phyloP scores from a whole-genome alignment of 2,888 invertebrate genomes.

The Napeogenes sylphis region DNA sequence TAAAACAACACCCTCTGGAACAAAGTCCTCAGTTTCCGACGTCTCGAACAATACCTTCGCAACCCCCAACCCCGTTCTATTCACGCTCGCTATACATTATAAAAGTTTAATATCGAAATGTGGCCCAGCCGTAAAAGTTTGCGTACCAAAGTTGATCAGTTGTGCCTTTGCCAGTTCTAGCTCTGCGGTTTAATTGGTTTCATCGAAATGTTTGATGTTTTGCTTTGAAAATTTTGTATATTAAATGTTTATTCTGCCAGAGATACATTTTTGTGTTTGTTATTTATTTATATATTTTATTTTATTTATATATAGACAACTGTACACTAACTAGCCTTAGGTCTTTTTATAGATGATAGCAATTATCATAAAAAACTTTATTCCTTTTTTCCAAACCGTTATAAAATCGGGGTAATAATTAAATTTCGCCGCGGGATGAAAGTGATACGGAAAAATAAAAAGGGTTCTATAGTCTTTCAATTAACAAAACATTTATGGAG shows the following conservation, averaged over 20 bases:
- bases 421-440: too few species aligned
- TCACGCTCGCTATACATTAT: slow-evolving; percentile 21
- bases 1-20: slow-evolving; percentile 65
- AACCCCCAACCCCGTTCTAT: slow-evolving; percentile 17
- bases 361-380: too few species aligned
- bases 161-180: slow-evolving; percentile 16
- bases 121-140: slow-evolving; percentile 17
- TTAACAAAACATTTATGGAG: too few species aligned
- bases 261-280: too few species aligned
- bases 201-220: slow-evolving; percentile 13
- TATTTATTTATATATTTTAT: too few species aligned
- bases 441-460: too few species aligned
- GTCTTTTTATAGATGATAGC: too few species aligned
- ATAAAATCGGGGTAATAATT: too few species aligned
- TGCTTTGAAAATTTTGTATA: neutral
- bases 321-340: too few species aligned
- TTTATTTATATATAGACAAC: too few species aligned
- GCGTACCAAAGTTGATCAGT: slow-evolving; percentile 20
- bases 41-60: slow-evolving; percentile 31
- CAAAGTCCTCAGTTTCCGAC: slow-evolving; percentile 49
- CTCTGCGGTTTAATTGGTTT: slow-evolving; percentile 19
- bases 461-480: too few species aligned
- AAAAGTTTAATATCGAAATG: slow-evolving; percentile 26
- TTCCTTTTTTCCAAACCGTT: too few species aligned
- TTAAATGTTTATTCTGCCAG: neutral